phyloP scores from a whole-genome alignment of 2,888 invertebrate species.

The Adineta ricciae region DNA sequence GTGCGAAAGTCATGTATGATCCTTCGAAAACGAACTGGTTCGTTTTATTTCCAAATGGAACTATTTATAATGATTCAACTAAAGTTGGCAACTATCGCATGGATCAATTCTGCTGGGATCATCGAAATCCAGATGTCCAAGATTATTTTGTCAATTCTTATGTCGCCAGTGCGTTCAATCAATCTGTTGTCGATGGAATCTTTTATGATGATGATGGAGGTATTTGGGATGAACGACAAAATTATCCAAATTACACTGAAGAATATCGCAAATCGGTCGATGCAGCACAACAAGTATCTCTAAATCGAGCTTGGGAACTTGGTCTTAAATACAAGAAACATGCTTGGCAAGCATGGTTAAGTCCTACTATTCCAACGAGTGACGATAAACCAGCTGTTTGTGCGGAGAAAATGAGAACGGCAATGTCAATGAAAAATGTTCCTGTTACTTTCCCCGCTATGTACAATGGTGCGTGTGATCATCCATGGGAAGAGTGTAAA shows the following conservation, averaged over 20 bases:
- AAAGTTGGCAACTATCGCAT: not conserved
- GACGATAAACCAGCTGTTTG: not conserved
- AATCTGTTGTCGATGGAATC: not conserved
- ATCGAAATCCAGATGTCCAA: slow-evolving; percentile 4
- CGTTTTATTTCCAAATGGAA: not conserved
- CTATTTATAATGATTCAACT: slow-evolving; percentile 9
- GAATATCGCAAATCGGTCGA: not conserved
- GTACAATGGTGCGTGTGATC: slow-evolving; percentile 8
- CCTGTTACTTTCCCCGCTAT: slow-evolving; percentile 15
- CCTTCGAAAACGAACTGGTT: not conserved
- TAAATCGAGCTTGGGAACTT: slow-evolving; percentile 14
- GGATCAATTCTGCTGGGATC: slow-evolving; percentile 23
- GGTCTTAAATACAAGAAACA: not conserved
- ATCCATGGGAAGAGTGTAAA: not conserved
- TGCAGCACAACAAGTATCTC: not conserved
- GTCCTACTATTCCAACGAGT: not conserved
- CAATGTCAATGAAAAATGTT: slow-evolving; percentile 13
- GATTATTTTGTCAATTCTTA: slow-evolving; percentile 11
- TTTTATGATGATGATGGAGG: slow-evolving; percentile 19
- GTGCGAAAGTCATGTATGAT: not conserved
- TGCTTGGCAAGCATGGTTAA: slow-evolving; percentile 21
- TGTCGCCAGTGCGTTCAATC: not conserved
- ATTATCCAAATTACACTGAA: not conserved
- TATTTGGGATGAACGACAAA: not conserved
- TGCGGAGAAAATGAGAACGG: not conserved